Evolutionary conservation across 92 coral and sea anemone species (phyloP), one percentile per base, ranked within the genome.

Genomic region (Galaxea fascicularis): DNA sequence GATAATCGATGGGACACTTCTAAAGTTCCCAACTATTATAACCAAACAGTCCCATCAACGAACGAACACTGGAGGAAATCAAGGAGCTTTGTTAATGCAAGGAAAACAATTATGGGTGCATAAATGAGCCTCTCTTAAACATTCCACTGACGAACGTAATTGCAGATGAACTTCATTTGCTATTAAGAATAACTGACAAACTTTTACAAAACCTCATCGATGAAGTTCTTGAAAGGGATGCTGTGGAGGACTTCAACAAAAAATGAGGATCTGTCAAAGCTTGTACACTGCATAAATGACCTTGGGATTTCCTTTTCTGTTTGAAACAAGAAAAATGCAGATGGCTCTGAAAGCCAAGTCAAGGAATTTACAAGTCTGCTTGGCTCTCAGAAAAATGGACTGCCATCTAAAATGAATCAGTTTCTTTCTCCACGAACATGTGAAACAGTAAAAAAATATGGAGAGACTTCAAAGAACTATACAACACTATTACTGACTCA

Each of bases 211-310:
- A 91, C 68, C 63, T 94, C 6, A 79, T 91, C 27, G 83, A 66
- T 41, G 92, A 94, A 26, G 84, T 66, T 14, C 25, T 83, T 52
- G 90, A 91, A 52, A 89, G 92, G 67, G 95, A 88, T 79, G 88
- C 85, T 22, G 65, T 73, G n/a, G 88, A 84, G 52, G 86, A 86
- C 47, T 57, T 78, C 27, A 21, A 46, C 21, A 82, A 82, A 25
- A 20, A 59, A 16, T 18, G 84, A 65, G 89, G 87, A 59, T 28
- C 77, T 82, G 0, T 25, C 52, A 10, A 82, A 65, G 59, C 80
- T 86, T 24, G 78, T 90, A 0, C 71, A 68, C 20, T 47, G 53
- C 11, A 82, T 87, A 4, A 87, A 87, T 70, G 51, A 31, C n/a
- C 17, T 72, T 7, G 93, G 86, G 13, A 84, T 84, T 15, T 39